phyloP scores from a whole-genome alignment of 2,888 invertebrate genomes.

The Agonopterix alstromeriana region DNA sequence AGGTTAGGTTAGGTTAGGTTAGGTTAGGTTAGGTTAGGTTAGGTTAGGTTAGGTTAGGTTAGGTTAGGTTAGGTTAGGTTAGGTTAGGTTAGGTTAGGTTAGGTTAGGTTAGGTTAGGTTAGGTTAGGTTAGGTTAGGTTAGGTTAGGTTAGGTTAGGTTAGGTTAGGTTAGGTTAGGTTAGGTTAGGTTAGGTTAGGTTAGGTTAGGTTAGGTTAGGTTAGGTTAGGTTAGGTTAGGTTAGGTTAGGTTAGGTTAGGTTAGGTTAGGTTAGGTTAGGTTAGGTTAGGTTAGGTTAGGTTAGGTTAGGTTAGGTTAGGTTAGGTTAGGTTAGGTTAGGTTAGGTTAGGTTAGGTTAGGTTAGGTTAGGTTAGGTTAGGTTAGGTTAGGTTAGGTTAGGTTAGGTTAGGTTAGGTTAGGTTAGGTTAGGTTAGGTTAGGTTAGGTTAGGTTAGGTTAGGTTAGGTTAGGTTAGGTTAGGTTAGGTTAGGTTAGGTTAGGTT shows the following conservation, averaged over 20 bases:
- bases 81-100: conserved; percentile 9
- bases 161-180: conserved; percentile 16
- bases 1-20: conserved; percentile 17
- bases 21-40: conserved; percentile 15
- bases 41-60: conserved; percentile 13
- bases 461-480: conserved; percentile 1
- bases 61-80: conserved; percentile 10
- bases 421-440: conserved; percentile 7
- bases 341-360: conserved; percentile 12
- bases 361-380: conserved; percentile 6
- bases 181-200: conserved; percentile 11
- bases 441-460: conserved; percentile 8
- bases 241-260: conserved; percentile 7
- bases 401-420: conserved; percentile 9
- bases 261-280: conserved; percentile 4
- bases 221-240: conserved; percentile 8
- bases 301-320: conserved; percentile 4
- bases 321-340: conserved; percentile 9
- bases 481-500: conserved; percentile 3
- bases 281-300: conserved; percentile 6
- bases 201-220: conserved; percentile 8
- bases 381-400: conserved; percentile 8
- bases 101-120: conserved; percentile 7
- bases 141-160: conserved; percentile 18
- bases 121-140: conserved; percentile 10